phyloP scores from a whole-genome alignment of 35 echinoderm and acorn worm genomes.

The Chiridota heheva region DNA sequence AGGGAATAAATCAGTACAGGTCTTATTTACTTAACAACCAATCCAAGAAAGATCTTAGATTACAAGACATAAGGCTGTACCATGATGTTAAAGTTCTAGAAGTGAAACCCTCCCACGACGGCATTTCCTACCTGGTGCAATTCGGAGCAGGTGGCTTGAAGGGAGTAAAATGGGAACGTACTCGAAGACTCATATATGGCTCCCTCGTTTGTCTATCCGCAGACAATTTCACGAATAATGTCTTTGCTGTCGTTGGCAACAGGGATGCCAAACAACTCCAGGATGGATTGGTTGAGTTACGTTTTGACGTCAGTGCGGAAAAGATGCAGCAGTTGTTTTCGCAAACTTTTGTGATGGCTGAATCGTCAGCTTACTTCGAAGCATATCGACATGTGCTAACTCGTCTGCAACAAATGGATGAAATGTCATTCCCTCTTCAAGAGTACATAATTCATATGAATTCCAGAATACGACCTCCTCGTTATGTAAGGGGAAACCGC shows the following conservation, averaged over 20 bases:
- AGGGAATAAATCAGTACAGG: conserved; percentile 71
- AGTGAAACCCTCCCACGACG: conserved; percentile 43
- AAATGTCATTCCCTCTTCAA: conserved; percentile 55
- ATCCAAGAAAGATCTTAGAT: conserved; percentile 12
- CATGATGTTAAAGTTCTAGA: conserved; percentile 59
- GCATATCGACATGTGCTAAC: conserved; percentile 84
- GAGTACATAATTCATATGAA: conserved; percentile 70
- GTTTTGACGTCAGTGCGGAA: conserved; percentile 39
- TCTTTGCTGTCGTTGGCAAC: conserved; percentile 84
- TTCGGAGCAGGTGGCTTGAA: conserved; percentile 49
- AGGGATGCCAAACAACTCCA: conserved; percentile 64
- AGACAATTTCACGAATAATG: conserved; percentile 66
- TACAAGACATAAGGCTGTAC: conserved; percentile 65
- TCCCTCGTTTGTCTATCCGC: conserved; percentile 82
- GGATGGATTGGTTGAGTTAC: conserved; percentile 64
- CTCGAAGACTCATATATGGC: conserved; percentile 63
- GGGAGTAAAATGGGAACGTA: conserved; percentile 65
- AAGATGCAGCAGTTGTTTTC: conserved; percentile 10
- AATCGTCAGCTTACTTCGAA: conserved; percentile 96
- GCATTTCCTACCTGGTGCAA: conserved; percentile 44
- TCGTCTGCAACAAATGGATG: conserved; percentile 66
- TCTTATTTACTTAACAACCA: conserved; percentile 6
- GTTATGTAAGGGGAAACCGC: conserved; percentile 49
- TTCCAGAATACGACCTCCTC: conserved; percentile 31
- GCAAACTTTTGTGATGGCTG: conserved; percentile 69